Percentiles rank a stretch among this genome's conserved stretches.
Conservation (phyloP, 2,888 invertebrate genomes). For the Rotaria macrura region DNA sequence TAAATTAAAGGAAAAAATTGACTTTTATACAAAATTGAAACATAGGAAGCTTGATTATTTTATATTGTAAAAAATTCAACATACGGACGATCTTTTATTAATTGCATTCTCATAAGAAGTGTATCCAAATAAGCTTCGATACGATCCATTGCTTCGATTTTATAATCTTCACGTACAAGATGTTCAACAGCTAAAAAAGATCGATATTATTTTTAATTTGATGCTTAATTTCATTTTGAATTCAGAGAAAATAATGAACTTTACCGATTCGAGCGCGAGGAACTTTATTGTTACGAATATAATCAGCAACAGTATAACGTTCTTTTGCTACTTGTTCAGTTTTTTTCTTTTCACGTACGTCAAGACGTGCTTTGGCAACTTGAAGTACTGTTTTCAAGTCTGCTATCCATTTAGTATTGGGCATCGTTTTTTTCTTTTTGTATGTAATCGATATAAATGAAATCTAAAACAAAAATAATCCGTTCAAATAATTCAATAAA, state of each 20-base stretch:
- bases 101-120: conserved; percentile 77
- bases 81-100: conserved; percentile 59
- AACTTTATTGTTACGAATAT: conserved; percentile 53
- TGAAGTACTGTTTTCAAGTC: background rate
- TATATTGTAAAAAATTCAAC: background rate
- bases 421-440: background rate
- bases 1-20: no score
- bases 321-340: conserved; percentile 89
- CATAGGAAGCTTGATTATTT: no score
- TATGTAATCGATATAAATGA: no score
- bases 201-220: background rate
- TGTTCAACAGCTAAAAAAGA: conserved; percentile 64
- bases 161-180: conserved; percentile 93
- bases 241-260: no score
- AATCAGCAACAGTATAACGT: conserved; percentile 91
- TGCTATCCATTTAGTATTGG: background rate
- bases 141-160: conserved; percentile 97
- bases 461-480: no score
- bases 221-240: background rate
- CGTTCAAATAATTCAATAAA: no score
- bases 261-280: conserved; percentile 71
- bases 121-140: conserved; percentile 99
- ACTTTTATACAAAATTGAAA: no score
- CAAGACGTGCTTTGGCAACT: background rate
- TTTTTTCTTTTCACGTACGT: conserved; percentile 37